These are phyloP conservation scores for Dicentrarchus labrax DNA, from an alignment of 2,113 vertebrate species.

Conservation along the genomic window DNA sequence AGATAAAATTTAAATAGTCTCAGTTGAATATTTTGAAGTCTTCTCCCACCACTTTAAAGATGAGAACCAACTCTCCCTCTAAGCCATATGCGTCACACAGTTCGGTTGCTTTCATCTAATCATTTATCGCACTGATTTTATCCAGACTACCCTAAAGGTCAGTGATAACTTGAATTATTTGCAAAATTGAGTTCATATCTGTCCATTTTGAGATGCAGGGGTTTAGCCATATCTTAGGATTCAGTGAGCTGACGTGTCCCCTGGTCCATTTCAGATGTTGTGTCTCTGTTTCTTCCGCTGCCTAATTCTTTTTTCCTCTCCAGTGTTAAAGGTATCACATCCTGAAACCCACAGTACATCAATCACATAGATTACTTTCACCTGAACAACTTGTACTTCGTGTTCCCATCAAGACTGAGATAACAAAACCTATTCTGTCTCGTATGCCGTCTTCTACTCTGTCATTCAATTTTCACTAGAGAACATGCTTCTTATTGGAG, in stretches of 20 bases:
- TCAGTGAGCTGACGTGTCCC: conserved; percentile 24
- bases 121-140: conserved; percentile 23
- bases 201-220: background rate
- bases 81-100: background rate
- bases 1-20: conserved; percentile 13
- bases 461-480: conserved; percentile 38
- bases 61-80: background rate
- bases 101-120: conserved; percentile 15
- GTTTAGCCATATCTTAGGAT: conserved; percentile 7
- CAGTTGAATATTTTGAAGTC: background rate
- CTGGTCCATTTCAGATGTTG: conserved; percentile 26
- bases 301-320: conserved; percentile 36
- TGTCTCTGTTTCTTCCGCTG: conserved; percentile 29
- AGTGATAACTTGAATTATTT: conserved; percentile 1
- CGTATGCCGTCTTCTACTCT: conserved; percentile 20
- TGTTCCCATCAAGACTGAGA: conserved; percentile 61
- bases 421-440: conserved; percentile 58
- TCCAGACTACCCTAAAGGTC: conserved; percentile 18
- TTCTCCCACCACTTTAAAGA: background rate
- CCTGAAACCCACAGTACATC: conserved; percentile 57
- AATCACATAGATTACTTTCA: conserved; percentile 63
- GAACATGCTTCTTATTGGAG: conserved; percentile 6
- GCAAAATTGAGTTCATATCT: background rate
- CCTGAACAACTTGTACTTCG: conserved; percentile 67
- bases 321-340: conserved; percentile 21